Evolutionary conservation across 2,113 vertebrate genomes (phyloP).

Genomic region (Nycticorax nycticorax): DNA sequence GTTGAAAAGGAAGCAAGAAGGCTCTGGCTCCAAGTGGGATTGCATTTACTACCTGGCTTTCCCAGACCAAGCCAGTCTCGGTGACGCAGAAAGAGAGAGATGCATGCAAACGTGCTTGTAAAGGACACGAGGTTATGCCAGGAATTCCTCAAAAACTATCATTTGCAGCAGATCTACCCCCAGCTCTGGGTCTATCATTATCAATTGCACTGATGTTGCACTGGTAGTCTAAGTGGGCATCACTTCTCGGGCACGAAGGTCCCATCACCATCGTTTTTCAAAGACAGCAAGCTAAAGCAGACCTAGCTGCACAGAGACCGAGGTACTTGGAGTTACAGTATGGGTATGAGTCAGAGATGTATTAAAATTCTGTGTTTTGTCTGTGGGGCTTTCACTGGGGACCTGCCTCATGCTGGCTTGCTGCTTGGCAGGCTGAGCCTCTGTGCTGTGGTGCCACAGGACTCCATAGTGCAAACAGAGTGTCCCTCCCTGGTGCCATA

Average conservation of each 20-base stretch:
- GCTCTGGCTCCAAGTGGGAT: not conserved
- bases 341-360: not conserved
- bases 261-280: not conserved
- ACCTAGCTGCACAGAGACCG: not conserved
- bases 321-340: not conserved
- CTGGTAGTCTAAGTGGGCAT: not conserved
- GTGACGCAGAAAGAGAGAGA: not conserved
- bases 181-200: not conserved
- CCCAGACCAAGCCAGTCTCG: not conserved
- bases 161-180: not conserved
- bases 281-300: not conserved
- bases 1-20: not conserved
- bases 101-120: accelerated
- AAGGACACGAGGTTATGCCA: not conserved
- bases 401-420: accelerated
- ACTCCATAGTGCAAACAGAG: not conserved
- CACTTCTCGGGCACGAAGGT: not conserved
- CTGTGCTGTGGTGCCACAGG: not conserved
- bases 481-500: not conserved
- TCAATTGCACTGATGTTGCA: not conserved
- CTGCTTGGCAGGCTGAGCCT: not conserved
- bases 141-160: not conserved
- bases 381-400: not conserved
- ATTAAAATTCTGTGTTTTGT: not conserved
- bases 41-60: not conserved